A percentile compares a stretch with the other conserved stretches of the same genome.
These are phyloP conservation scores for Protobothrops mucrosquamatus DNA, from an alignment of 2,113 vertebrate species.

Conservation along the genomic window DNA sequence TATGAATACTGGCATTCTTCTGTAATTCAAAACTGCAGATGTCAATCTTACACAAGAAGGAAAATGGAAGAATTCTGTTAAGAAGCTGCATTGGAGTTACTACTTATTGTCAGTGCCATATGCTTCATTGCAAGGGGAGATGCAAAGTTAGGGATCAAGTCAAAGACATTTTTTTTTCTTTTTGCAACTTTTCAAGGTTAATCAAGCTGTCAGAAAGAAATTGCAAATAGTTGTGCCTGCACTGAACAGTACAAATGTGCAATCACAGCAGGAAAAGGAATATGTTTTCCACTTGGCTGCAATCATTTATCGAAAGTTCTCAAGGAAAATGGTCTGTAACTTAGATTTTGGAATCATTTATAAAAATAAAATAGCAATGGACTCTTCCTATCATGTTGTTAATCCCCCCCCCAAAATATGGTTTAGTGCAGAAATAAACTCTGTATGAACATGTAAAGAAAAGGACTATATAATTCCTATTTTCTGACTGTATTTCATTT, in stretches of 20 bases:
- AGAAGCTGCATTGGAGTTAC: background rate
- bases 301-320: slow-evolving; percentile 60
- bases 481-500: slow-evolving; percentile 11
- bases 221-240: slow-evolving; percentile 56
- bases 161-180: slow-evolving; percentile 16
- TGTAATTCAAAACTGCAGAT: background rate
- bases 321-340: slow-evolving; percentile 60
- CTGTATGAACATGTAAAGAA: slow-evolving; percentile 34
- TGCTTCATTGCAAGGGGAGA: slow-evolving; percentile 5
- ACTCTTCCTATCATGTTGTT: slow-evolving; percentile 33
- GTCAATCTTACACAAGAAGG: background rate
- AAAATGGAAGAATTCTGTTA: slow-evolving; percentile 4
- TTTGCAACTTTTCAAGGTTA: slow-evolving; percentile 64
- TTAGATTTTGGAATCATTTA: slow-evolving; percentile 55
- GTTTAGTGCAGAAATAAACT: slow-evolving; percentile 38
- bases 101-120: background rate
- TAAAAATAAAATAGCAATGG: slow-evolving; percentile 49
- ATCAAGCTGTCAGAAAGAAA: slow-evolving; percentile 62
- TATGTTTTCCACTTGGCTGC: slow-evolving; percentile 63
- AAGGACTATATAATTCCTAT: slow-evolving; percentile 13
- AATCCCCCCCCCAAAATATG: slow-evolving; percentile 40
- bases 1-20: slow-evolving; percentile 15
- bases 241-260: slow-evolving; percentile 61
- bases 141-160: slow-evolving; percentile 41
- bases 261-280: slow-evolving; percentile 67